phyloP scores from a whole-genome alignment of 2,888 invertebrate species.

The Philereme transversata region DNA sequence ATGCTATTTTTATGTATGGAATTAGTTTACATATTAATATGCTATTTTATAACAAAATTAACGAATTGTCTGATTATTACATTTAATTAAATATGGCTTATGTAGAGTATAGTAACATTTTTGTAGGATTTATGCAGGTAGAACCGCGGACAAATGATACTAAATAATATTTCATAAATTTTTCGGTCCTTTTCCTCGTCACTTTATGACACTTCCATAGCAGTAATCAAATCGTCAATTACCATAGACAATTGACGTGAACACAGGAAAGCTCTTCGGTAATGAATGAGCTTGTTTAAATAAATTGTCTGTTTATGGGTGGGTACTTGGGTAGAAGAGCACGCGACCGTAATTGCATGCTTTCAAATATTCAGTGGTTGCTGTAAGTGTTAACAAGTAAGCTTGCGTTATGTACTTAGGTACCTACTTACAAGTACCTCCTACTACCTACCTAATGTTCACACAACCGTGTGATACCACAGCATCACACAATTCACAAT shows the following conservation, averaged over 20 bases:
- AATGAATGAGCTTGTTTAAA: slow-evolving; percentile 60
- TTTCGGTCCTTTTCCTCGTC: background rate
- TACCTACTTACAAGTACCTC: no score
- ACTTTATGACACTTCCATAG: slow-evolving; percentile 25
- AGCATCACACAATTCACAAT: background rate
- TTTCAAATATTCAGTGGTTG: slow-evolving; percentile 45
- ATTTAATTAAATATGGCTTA: no score
- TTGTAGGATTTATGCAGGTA: no score
- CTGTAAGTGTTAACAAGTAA: background rate
- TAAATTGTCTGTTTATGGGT: slow-evolving; percentile 45
- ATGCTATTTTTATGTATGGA: no score
- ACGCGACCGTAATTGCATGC: slow-evolving; percentile 45
- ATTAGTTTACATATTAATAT: no score
- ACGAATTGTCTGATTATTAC: no score
- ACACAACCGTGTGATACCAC: no score
- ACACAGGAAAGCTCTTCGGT: slow-evolving; percentile 62
- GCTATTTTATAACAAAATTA: no score
- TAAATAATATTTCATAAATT: background rate
- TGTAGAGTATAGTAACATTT: no score
- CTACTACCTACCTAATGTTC: no score
- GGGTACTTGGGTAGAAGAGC: slow-evolving; percentile 11
- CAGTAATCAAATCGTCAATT: slow-evolving; percentile 53
- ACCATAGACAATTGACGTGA: slow-evolving; percentile 43
- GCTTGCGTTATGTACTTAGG: no score
- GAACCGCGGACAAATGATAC: no score